Conservation (phyloP, 2,888 invertebrate species). For the Trichogramma dendrolimi region DNA sequence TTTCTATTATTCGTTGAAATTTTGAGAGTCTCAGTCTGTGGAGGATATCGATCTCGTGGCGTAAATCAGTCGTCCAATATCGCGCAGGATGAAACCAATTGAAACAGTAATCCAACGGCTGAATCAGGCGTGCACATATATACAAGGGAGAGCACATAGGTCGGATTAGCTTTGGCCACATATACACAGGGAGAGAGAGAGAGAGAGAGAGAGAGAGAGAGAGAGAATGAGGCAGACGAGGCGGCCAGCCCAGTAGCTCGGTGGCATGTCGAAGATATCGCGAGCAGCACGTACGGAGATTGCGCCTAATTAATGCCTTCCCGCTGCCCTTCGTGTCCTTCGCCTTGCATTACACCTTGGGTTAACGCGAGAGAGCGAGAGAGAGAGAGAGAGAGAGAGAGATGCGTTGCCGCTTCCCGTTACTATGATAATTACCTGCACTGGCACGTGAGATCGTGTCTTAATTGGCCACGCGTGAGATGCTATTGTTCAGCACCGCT, state of each 20-base stretch:
- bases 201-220: no score
- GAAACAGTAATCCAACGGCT: slow-evolving; percentile 26
- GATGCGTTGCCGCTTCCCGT: slow-evolving; percentile 3
- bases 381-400: background rate
- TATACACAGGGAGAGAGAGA: no score
- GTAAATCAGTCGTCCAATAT: no score
- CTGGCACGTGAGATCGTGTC: slow-evolving; percentile 9
- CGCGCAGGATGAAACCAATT: slow-evolving; percentile 11
- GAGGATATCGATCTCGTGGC: no score
- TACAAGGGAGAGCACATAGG: no score
- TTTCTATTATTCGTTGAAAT: no score
- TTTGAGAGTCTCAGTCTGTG: no score
- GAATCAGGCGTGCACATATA: slow-evolving; percentile 12
- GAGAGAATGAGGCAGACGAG: no score
- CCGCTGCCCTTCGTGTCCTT: background rate
- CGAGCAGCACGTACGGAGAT: slow-evolving; percentile 42
- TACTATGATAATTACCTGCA: slow-evolving; percentile 17
- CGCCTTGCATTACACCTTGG: background rate
- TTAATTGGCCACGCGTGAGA: slow-evolving; percentile 8
- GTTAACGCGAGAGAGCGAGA: no score
- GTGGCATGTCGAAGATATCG: slow-evolving; percentile 17
- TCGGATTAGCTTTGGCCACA: no score
- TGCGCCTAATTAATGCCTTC: slow-evolving; percentile 46
- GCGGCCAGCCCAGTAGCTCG: background rate
- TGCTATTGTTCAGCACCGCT: no score